Evolutionary conservation across 2,797 vertebrate genomes (phyloP), one percentile per base, ranked within the genome.

Genomic region (Macropodus opercularis): DNA sequence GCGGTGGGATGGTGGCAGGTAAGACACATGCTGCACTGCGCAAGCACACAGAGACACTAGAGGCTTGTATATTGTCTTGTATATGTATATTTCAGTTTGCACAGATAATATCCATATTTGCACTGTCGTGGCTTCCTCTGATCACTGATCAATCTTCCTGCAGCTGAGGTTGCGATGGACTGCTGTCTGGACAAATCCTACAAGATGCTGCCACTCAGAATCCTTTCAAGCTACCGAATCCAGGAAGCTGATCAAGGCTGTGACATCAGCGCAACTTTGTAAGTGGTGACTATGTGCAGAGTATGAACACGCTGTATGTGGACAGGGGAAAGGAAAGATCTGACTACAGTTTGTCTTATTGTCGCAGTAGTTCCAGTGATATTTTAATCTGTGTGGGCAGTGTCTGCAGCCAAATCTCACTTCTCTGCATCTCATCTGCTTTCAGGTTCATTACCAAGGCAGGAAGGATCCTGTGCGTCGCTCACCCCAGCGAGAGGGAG

Each of bases 171-270:
- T 1, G 11, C 18, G 0, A 0, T 19, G 14, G 83, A 85, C 64
- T 90, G 88, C 64, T 90, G 88, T 23, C 56, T 86, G 29, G 8
- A 0, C 0, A 24, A 44, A 2, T 1, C 26, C 0, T 5, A 21
- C 1, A 80, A 71, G 13, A 40, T 4, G 1, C 2, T 82, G 6
- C 76, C 60, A 0, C 5, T 12, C 1, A 10, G 23, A 0, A 3
- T 35, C 12, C 0, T 86, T 0, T 1, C 2, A 0, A 19, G 27
- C 60, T 85, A 85, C 68, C 27, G 0, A 1, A 6, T 85, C 2
- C 87, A 83, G 69, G 71, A 75, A 0, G 75, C 66, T 1, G 83
- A 77, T 0, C 27, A 62, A 0, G 87, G 88, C 5, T 90, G 87
- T 0, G 6, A 49, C 0, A 78, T 80, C 32, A 59, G 46, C 0